Percentiles rank a stretch among this genome's conserved stretches.
Conservation (phyloP, 2,113 vertebrate genomes). For the Atherinomorus stipes region DNA sequence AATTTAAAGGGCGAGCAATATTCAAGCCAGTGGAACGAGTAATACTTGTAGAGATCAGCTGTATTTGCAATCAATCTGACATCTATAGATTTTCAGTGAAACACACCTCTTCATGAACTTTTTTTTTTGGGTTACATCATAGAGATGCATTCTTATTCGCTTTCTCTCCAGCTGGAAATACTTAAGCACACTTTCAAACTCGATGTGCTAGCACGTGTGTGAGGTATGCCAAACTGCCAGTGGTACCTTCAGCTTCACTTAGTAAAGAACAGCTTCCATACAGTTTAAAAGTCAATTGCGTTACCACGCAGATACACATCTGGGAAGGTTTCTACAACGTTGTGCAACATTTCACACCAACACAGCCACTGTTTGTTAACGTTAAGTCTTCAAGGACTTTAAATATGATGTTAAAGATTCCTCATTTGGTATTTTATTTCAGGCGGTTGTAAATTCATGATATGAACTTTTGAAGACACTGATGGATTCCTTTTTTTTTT, state of each 20-base stretch:
- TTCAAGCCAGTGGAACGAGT: conserved; percentile 52
- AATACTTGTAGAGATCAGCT: conserved; percentile 24
- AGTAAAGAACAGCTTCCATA: conserved; percentile 55
- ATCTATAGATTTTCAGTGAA: conserved; percentile 25
- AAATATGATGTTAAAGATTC: conserved; percentile 51
- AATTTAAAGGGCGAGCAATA: conserved; percentile 63
- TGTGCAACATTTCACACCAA: conserved; percentile 36
- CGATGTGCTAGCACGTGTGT: conserved; percentile 5
- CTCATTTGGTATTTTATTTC: conserved; percentile 61
- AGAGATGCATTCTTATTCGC: conserved; percentile 53
- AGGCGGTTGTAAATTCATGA: conserved; percentile 60
- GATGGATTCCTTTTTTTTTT: conserved; percentile 58
- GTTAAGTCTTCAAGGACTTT: conserved; percentile 42
- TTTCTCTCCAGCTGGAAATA: conserved; percentile 52
- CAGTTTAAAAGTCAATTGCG: conserved; percentile 38
- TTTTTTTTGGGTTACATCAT: conserved; percentile 11
- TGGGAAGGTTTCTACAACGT: conserved; percentile 22
- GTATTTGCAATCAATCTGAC: conserved; percentile 65
- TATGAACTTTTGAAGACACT: conserved; percentile 76
- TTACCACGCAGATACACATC: conserved; percentile 16
- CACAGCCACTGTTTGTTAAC: conserved; percentile 53
- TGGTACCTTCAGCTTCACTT: conserved; percentile 50
- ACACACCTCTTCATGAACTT: conserved; percentile 6
- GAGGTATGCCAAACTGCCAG: conserved; percentile 44
- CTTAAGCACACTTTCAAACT: conserved; percentile 32